Evolutionary conservation across 2,888 invertebrate species (phyloP), one percentile per base, ranked within the genome.

Genomic region (Euphydryas editha): DNA sequence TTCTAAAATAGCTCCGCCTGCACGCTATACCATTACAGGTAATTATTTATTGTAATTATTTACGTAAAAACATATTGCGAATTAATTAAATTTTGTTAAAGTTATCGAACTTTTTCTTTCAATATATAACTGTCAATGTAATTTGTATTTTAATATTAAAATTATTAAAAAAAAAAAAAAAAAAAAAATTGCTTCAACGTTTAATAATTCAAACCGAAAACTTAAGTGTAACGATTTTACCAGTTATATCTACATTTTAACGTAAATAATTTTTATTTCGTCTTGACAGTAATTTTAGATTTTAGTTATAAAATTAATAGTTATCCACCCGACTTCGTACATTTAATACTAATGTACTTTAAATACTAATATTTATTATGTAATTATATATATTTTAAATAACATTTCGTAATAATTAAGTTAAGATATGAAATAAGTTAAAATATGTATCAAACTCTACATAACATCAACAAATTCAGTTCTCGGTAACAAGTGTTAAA

Each of bases 31-130:
- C 18, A 49, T 49, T 62, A 37, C 56, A 56, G 21, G 56, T 56
- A 62, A 62, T 56, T 62, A 56, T 20, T 37, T 62, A 36, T 36
- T 55, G 46, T 46, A 20, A 55, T 21, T 36, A 56, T 62, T 46
- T 24, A 46, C 10, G 37, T 24, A 36, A n/a, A 30, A 18, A 44
- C n/a, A 36, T 24, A 37, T 46, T 46, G 13, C 17, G 17, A 15
- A 21, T n/a, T 56, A 17, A 46, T 56, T 55, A 44, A n/a, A 49
- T 21, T 15, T 15, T 15, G 30, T 36, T 17, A 56, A 37, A n/a
- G 8, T 21, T 17, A 46, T 46, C n/a, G n/a, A 1, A 10, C 21
- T 47, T 18, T 18, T 46, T 46, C 17, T 21, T 15, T 56, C 20
- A n/a, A 13, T 46, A 62, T n/a, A n/a, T n/a, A n/a, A n/a, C n/a